Conservation (phyloP, 1,140 invertebrate genomes). For the Mylabris phalerata region DNA sequence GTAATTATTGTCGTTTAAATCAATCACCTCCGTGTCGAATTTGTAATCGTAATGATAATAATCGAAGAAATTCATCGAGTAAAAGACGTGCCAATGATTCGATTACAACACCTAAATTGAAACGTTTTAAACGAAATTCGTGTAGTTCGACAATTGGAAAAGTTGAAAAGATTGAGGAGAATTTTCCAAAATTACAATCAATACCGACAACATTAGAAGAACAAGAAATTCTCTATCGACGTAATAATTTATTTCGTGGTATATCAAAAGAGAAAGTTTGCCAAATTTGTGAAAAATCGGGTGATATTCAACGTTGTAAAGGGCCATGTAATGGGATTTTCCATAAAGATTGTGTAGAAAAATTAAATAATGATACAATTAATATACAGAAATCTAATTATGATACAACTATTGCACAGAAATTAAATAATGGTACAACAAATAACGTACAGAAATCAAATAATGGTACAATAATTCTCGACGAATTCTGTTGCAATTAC, state of each 20-base stretch:
- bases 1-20: neutral
- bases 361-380: neutral
- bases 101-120: too few relatives aligned
- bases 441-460: constrained; percentile 15
- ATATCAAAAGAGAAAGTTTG: constrained; percentile 56
- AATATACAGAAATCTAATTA: constrained; percentile 14
- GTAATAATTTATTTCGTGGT: constrained; percentile 54
- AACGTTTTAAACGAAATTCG: too few relatives aligned
- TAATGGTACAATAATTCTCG: neutral
- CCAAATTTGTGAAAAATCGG: constrained; percentile 56
- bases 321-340: constrained; percentile 49
- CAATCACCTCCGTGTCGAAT: too few relatives aligned
- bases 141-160: too few relatives aligned
- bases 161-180: too few relatives aligned
- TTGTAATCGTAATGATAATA: too few relatives aligned
- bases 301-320: constrained; percentile 57
- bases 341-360: constrained; percentile 44
- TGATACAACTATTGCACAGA: constrained; percentile 21
- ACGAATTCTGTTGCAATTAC: constrained; percentile 20
- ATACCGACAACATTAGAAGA: constrained; percentile 23
- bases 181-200: neutral
- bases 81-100: too few relatives aligned
- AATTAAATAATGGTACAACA: constrained; percentile 29
- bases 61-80: too few relatives aligned
- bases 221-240: constrained; percentile 20